Evolutionary conservation across 2,888 invertebrate species (phyloP).

Genomic region (Plutella xylostella): DNA sequence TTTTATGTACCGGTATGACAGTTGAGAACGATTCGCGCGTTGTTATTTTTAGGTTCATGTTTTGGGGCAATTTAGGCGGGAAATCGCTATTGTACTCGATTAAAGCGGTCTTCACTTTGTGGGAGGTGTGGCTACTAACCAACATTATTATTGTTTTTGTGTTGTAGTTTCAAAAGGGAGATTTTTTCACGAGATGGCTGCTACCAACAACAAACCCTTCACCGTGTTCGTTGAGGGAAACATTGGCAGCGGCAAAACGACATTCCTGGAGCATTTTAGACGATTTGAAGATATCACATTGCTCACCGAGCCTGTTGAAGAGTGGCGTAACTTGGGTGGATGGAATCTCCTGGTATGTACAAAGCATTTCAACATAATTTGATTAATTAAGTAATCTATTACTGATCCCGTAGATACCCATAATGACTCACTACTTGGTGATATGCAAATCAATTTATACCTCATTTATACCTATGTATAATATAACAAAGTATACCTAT

Average conservation of each 20-base stretch:
- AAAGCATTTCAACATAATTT: too few species aligned
- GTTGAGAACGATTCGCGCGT: slow-evolving; percentile 31
- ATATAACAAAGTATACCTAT: too few species aligned
- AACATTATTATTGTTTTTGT: slow-evolving; percentile 3
- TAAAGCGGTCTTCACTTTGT: neutral
- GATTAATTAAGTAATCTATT: too few species aligned
- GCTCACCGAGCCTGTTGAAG: slow-evolving; percentile 82
- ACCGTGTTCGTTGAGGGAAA: slow-evolving; percentile 91
- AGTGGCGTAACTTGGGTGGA: slow-evolving; percentile 85
- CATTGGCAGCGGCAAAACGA: slow-evolving; percentile 92
- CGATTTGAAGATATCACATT: slow-evolving; percentile 77
- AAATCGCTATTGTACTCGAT: slow-evolving; percentile 21
- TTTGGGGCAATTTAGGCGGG: slow-evolving; percentile 37
- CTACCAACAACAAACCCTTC: slow-evolving; percentile 70
- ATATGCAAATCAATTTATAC: too few species aligned
- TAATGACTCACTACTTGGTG: too few species aligned
- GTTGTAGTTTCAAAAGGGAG: slow-evolving; percentile 20
- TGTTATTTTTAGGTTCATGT: slow-evolving; percentile 31
- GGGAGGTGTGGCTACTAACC: neutral
- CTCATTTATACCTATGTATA: too few species aligned
- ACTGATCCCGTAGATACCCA: too few species aligned
- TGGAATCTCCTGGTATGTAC: slow-evolving; percentile 79
- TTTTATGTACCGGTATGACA: too few species aligned
- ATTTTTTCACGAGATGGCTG: slow-evolving; percentile 36
- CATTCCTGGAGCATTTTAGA: slow-evolving; percentile 84